These are phyloP conservation scores for Lypha dubia DNA, from an alignment of 2,888 invertebrate species.

Conservation along the genomic window DNA sequence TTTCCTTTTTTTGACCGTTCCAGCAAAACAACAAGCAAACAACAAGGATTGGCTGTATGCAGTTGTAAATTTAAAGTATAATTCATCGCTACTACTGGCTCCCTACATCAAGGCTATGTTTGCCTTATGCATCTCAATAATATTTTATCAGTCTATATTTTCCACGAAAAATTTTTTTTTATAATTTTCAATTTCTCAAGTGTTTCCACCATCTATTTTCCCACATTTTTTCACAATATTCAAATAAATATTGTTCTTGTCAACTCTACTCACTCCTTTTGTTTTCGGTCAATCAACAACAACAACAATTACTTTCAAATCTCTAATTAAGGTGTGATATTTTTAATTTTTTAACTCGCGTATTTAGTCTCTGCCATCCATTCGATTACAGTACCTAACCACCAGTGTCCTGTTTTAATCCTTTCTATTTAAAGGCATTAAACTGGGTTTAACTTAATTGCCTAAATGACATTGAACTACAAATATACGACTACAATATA, in stretches of 20 bases:
- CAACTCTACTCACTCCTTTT: slow-evolving; percentile 49
- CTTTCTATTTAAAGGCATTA: slow-evolving; percentile 57
- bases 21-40: too few relatives aligned
- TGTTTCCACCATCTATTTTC: too few relatives aligned
- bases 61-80: too few relatives aligned
- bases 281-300: slow-evolving; percentile 16
- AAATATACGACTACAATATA: slow-evolving; percentile 12
- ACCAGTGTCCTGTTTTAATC: slow-evolving; percentile 26
- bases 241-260: slow-evolving; percentile 1
- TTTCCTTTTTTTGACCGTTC: too few relatives aligned
- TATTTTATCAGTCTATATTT: too few relatives aligned
- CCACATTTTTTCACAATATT: too few relatives aligned
- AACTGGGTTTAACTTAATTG: slow-evolving; percentile 67
- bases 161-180: too few relatives aligned
- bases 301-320: slow-evolving; percentile 55
- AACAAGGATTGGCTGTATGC: too few relatives aligned
- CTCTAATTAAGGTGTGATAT: slow-evolving; percentile 46
- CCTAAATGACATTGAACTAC: slow-evolving; percentile 71
- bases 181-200: too few relatives aligned
- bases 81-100: too few relatives aligned
- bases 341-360: slow-evolving; percentile 44
- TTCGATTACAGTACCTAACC: neutral
- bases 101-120: too few relatives aligned
- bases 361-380: neutral
- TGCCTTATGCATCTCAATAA: too few relatives aligned